These are phyloP conservation scores for Kryptolebias marmoratus DNA, from an alignment of 2,113 vertebrate species.

Conservation along the genomic window DNA sequence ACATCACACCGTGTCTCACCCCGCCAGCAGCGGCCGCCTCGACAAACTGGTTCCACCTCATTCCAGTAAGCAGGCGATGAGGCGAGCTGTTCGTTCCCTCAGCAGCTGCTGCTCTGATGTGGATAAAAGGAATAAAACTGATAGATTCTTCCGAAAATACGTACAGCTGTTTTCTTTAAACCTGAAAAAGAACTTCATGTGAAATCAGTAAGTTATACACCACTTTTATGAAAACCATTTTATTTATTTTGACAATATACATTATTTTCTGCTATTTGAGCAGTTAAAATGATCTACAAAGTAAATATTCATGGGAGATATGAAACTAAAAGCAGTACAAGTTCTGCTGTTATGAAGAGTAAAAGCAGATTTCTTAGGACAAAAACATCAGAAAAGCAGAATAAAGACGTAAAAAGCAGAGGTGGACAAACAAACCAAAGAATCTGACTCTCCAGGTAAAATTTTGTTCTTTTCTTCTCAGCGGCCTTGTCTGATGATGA, in stretches of 20 bases:
- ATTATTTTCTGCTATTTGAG: slow-evolving; percentile 4
- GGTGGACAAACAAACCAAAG: neutral
- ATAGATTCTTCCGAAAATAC: too few species aligned
- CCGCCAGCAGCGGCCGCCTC: slow-evolving; percentile 7
- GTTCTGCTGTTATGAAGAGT: neutral
- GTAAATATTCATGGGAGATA: too few species aligned
- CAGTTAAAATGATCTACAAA: neutral
- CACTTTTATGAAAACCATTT: slow-evolving; percentile 25
- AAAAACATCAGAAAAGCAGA: slow-evolving; percentile 3
- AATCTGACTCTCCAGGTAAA: neutral
- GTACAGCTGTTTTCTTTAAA: too few species aligned
- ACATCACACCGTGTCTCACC: too few species aligned
- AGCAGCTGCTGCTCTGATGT: too few species aligned
- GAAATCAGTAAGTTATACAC: neutral
- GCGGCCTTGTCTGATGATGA: slow-evolving; percentile 81
- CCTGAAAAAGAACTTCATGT: neutral
- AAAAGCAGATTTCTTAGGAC: neutral
- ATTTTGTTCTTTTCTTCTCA: slow-evolving; percentile 41
- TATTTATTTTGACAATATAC: slow-evolving; percentile 39
- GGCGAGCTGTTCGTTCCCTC: too few species aligned
- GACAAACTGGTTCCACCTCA: slow-evolving; percentile 4
- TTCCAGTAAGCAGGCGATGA: neutral
- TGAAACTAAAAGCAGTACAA: neutral
- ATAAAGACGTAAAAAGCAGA: neutral
- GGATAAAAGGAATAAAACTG: neutral